Conservation (phyloP, 2,888 invertebrate genomes). For the Allacma fusca region DNA sequence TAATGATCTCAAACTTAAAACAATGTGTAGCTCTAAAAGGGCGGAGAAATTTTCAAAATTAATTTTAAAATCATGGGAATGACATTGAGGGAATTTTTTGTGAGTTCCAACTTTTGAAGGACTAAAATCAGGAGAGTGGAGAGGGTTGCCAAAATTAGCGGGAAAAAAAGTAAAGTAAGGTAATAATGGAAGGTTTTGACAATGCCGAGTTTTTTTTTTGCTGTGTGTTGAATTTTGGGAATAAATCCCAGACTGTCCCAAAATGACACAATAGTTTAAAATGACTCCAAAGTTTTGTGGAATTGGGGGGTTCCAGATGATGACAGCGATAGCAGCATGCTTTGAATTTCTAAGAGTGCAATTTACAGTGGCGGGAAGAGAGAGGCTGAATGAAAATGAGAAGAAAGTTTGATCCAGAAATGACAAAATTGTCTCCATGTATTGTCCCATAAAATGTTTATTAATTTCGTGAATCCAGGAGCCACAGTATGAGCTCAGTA, state of each 20-base stretch:
- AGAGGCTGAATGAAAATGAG: slow-evolving; percentile 1
- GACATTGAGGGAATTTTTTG: too few species aligned
- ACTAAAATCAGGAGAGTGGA: too few species aligned
- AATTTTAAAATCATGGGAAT: too few species aligned
- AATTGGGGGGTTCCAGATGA: background rate
- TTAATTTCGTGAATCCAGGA: slow-evolving; percentile 17
- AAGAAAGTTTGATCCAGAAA: background rate
- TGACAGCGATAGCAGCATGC: background rate
- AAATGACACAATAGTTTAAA: background rate
- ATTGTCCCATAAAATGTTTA: slow-evolving; percentile 21
- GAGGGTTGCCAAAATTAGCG: too few species aligned
- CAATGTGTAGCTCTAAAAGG: too few species aligned
- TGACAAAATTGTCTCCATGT: slow-evolving; percentile 16
- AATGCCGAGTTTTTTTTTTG: too few species aligned
- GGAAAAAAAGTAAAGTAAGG: too few species aligned
- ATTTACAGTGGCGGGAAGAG: background rate
- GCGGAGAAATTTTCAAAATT: too few species aligned
- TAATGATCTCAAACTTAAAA: too few species aligned
- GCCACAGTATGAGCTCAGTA: background rate
- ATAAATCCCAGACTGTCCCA: background rate
- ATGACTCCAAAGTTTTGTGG: background rate
- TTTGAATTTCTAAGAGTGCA: slow-evolving; percentile 16
- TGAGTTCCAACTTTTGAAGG: too few species aligned
- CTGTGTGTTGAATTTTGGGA: too few species aligned
- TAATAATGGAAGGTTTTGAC: too few species aligned